These are phyloP conservation scores for Pempheris klunzingeri DNA, from an alignment of 2,797 vertebrate genomes.

Conservation along the genomic window DNA sequence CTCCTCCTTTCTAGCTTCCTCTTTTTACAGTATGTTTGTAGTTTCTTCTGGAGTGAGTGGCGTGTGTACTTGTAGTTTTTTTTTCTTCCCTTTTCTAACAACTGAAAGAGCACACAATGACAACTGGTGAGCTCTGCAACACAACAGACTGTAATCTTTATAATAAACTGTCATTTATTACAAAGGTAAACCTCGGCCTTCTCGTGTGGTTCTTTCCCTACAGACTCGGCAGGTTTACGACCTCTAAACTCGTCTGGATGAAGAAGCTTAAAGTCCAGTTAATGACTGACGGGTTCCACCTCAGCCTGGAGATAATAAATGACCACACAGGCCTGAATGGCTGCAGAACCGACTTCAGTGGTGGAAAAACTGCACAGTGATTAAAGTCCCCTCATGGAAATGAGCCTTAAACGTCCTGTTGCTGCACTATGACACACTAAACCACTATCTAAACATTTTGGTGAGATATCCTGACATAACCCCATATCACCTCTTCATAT, in stretches of 20 bases:
- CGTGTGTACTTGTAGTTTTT: conserved; percentile 73
- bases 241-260: conserved; percentile 11
- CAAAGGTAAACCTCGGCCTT: conserved; percentile 30
- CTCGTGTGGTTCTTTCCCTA: conserved; percentile 33
- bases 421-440: no score
- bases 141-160: conserved; percentile 80
- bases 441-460: no score
- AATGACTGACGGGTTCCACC: conserved; percentile 37
- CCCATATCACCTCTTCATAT: no score
- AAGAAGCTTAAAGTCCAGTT: background rate
- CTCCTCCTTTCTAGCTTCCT: conserved; percentile 68
- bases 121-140: conserved; percentile 74
- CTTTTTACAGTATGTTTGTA: conserved; percentile 78
- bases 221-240: background rate
- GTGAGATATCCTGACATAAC: no score
- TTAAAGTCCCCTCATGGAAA: no score
- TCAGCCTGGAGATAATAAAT: background rate
- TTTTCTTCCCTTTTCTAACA: conserved; percentile 74
- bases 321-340: no score
- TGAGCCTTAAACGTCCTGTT: no score
- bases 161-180: conserved; percentile 84
- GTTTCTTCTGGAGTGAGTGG: conserved; percentile 80
- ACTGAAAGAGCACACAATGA: conserved; percentile 67
- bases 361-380: no score
- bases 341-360: no score